These are phyloP conservation scores for Peromyscus melanophrys DNA, from an alignment of 2,797 vertebrate species.

Conservation along the genomic window DNA sequence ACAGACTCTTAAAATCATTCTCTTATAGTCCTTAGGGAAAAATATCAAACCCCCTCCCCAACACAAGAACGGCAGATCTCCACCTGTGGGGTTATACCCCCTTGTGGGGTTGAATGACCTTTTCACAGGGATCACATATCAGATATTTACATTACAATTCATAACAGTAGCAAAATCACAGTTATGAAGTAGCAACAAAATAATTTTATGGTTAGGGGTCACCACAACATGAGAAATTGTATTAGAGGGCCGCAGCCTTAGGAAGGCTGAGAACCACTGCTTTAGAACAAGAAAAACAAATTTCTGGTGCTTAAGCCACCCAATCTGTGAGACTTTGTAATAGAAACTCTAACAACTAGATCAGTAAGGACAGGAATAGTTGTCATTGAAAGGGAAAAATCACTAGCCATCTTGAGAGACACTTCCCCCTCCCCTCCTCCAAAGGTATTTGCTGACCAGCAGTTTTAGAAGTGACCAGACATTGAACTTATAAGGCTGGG, in stretches of 20 bases:
- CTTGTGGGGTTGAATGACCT: not conserved
- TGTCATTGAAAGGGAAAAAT: not conserved
- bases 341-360: constrained; percentile 24
- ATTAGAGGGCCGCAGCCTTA: not conserved
- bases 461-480: no score
- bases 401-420: no score
- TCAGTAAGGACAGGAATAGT: not conserved
- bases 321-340: not conserved
- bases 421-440: no score
- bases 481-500: no score
- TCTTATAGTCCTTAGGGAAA: not conserved
- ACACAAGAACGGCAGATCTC: not conserved
- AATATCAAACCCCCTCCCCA: not conserved
- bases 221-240: not conserved
- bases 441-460: no score
- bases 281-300: constrained; percentile 56
- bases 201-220: not conserved
- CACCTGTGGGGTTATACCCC: not conserved
- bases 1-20: not conserved
- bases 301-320: not conserved
- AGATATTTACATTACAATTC: not conserved
- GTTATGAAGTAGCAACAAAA: not conserved
- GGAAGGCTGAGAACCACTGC: not conserved
- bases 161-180: not conserved
- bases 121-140: not conserved